A percentile compares a stretch with the other conserved stretches of the same genome.
phyloP scores from a whole-genome alignment of 2,888 invertebrate genomes.

The Aphodius sticticus region DNA sequence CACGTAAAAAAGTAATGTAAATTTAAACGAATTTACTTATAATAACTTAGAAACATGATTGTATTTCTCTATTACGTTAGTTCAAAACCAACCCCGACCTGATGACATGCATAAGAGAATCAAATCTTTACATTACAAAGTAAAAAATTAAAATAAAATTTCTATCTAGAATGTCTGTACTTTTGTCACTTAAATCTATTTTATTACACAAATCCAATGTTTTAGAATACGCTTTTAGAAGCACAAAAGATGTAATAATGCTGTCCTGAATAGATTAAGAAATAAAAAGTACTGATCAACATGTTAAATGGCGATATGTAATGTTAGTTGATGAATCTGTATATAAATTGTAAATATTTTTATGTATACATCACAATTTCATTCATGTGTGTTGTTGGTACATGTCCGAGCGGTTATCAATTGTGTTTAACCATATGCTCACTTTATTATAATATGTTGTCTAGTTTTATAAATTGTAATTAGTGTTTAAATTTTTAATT shows the following conservation, averaged over 20 bases:
- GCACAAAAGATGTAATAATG: neutral
- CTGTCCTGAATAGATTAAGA: neutral
- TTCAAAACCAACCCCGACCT: neutral
- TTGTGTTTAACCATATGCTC: neutral
- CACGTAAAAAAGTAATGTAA: too few species aligned
- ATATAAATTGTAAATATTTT: conserved; percentile 18
- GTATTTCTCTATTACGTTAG: neutral
- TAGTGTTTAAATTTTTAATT: neutral
- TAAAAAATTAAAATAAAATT: neutral
- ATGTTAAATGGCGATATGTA: neutral
- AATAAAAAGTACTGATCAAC: neutral
- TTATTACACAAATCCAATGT: neutral
- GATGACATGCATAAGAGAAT: neutral
- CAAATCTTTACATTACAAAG: neutral
- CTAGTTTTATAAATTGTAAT: neutral
- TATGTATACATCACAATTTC: neutral
- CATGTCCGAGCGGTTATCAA: neutral
- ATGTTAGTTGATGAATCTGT: conserved; percentile 6
- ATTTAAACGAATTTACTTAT: too few species aligned
- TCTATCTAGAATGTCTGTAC: neutral
- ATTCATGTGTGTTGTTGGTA: neutral
- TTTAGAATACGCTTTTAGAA: neutral
- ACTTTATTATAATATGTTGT: neutral
- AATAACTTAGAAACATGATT: too few species aligned
- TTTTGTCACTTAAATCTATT: neutral